Evolutionary conservation across 2,797 vertebrate genomes (phyloP), one percentile per base, ranked within the genome.

Genomic region (Squalus acanthias): DNA sequence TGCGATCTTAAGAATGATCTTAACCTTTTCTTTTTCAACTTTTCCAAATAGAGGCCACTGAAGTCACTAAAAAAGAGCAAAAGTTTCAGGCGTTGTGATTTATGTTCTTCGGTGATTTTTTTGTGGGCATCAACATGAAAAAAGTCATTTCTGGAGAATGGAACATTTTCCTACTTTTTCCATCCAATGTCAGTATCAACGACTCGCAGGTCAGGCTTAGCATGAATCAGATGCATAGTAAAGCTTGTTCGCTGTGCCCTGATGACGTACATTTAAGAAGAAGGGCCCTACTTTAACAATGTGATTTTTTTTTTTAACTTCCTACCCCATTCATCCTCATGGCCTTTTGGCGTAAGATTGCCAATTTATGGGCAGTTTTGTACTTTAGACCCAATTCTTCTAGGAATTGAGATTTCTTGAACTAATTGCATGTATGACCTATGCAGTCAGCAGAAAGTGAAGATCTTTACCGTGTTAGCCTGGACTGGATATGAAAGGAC

Each of bases 371-470:
- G 57, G 9, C 26, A 60, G 91, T 5, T 79, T 79, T 79, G 26
- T 91, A 33, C 29, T 63, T 29, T 91, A 0, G 57, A 91, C 63
- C 29, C 88, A 20, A 33, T 33, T 91, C 33, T 63, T 29, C 88
- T n/a, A 15, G 12, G 88, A 57, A 89, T 89, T 57, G 26, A 13
- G 65, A 26, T 22, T 92, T 92, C 13, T 93, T 65, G 65, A n/a
- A 22, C 91, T 93, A 67, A 93, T 67, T 93, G 63, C 91, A 39
- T 67, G 63, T 46, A 67, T 67, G 91, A 91, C 57, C 88, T 65
- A 65, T 60, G 15, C 63, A 39, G 17, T 24, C 33, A 67, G n/a
- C 60, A 92, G 89, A 65, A 92, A 67, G 60, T 65, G 26, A 91
- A 92, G n/a, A 67, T 93, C 15, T 20, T 93, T 67, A 93, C 67